Percentiles rank a stretch among this genome's conserved stretches.
Evolutionary conservation across 2,797 vertebrate genomes (phyloP).

Genomic region (Clarias fuscus): DNA sequence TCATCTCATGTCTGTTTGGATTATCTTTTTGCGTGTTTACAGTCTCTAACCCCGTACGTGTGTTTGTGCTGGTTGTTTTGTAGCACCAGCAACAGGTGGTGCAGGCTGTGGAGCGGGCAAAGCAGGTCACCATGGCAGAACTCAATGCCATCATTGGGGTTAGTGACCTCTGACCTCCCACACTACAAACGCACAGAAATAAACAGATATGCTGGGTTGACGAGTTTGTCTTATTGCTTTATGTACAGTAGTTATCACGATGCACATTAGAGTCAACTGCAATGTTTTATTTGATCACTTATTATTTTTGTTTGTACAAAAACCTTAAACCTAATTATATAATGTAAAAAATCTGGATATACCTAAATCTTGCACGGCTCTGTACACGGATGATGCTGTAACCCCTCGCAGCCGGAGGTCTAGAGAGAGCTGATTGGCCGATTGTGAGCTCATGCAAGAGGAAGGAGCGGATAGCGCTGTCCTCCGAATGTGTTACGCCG

Average conservation of each 20-base stretch:
- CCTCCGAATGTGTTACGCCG: too few species aligned
- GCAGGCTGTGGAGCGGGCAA: conserved; percentile 81
- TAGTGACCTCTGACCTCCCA: conserved; percentile 66
- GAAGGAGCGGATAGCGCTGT: too few species aligned
- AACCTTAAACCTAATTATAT: too few species aligned
- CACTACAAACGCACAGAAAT: neutral
- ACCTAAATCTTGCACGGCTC: too few species aligned
- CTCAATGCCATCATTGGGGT: conserved; percentile 88
- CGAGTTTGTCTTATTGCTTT: neutral
- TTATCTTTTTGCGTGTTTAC: conserved; percentile 13
- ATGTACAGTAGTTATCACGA: neutral
- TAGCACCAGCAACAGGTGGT: conserved; percentile 86
- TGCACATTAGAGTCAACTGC: neutral
- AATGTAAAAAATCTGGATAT: too few species aligned
- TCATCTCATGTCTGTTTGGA: conserved; percentile 12
- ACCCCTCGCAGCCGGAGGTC: too few species aligned
- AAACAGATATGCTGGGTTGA: neutral
- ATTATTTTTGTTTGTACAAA: neutral
- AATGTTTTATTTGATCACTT: neutral
- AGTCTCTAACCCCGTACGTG: neutral
- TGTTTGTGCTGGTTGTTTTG: conserved; percentile 39
- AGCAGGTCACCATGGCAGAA: conserved; percentile 82
- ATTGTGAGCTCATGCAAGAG: too few species aligned
- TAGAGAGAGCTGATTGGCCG: too few species aligned
- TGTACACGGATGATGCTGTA: too few species aligned